These are phyloP conservation scores for Chondrosia reniformis DNA, from an alignment of 37 sponge, comb jelly and placozoan species.

Conservation along the genomic window DNA sequence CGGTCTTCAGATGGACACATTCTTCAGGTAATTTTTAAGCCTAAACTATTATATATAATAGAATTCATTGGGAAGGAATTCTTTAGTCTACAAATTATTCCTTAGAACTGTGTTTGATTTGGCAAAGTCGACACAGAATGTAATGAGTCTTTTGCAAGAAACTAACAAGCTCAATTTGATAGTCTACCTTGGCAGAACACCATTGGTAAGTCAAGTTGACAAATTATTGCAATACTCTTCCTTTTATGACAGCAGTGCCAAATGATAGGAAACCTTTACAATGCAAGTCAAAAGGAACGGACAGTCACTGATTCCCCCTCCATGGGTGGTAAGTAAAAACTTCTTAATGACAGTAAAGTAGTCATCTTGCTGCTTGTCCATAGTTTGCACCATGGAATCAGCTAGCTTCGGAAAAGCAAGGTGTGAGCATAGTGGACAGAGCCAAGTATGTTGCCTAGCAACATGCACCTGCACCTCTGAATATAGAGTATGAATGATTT, in stretches of 20 bases:
- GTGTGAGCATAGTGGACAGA: neutral
- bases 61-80: neutral
- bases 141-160: constrained; percentile 51
- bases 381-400: constrained; percentile 63
- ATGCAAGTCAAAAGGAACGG: constrained; percentile 41
- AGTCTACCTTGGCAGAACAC: constrained; percentile 32
- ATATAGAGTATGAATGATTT: neutral
- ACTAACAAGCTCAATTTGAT: constrained; percentile 32
- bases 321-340: constrained; percentile 38
- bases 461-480: neutral
- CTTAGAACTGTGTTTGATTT: constrained; percentile 56
- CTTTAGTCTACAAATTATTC: neutral
- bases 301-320: constrained; percentile 52
- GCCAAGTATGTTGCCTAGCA: constrained; percentile 20
- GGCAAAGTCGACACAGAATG: constrained; percentile 18
- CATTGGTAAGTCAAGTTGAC: too few relatives aligned
- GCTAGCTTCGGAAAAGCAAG: constrained; percentile 21
- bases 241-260: neutral
- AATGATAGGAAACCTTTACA: constrained; percentile 34
- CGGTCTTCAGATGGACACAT: constrained; percentile 59
- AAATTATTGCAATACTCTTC: too few relatives aligned
- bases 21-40: constrained; percentile 24
- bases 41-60: neutral
- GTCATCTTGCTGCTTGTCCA: neutral
- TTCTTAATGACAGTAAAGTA: neutral